Evolutionary conservation across 2,797 vertebrate species (phyloP), one percentile per base, ranked within the genome.

Genomic region (Gymnoscopelus microlampas): DNA sequence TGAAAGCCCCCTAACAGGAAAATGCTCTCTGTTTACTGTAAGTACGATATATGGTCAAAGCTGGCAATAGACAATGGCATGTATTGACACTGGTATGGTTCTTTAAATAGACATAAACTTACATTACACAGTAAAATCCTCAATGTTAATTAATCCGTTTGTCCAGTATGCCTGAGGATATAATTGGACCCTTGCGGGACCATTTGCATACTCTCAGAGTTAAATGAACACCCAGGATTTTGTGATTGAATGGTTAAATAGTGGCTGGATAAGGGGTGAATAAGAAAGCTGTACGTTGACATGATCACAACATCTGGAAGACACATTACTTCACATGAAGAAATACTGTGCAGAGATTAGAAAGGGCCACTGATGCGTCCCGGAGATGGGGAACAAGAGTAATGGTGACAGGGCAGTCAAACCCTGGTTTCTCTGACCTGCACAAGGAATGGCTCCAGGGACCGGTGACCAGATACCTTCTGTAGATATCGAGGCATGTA

Each of bases 301-400:
- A 23, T 10, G 7, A 63, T 78, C 61, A 26, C 53, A 84, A 90
- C 91, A 92, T 93, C 91, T 94, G 92, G 86, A 88, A 73, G 78
- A 85, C 53, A 63, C 63, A 81, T 88, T 87, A 73, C 63, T 15
- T 65, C 63, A 48, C 57, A 79, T 51, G 65, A 82, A 81, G 76
- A 81, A 65, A 67, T 54, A 54, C 55, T 64, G 60, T 35, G 67
- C 54, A 59, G 60, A 78, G 80, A 77, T 85, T 66, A 73, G 65
- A 71, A 71, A 53, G 77, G 69, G 73, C 85, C 81, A 72, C 82
- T 66, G 82, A 81, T 66, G 81, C 77, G 74, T 88, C 79, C 70
- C 15, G 68, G 70, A 76, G 48, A 67, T 47, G 76, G 78, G 63
- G 70, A 70, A 73, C 60, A 87, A 81, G 86, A 89, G 66, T 76